phyloP scores from a whole-genome alignment of 2,113 vertebrate genomes.

The Sinocyclocheilus grahami region DNA sequence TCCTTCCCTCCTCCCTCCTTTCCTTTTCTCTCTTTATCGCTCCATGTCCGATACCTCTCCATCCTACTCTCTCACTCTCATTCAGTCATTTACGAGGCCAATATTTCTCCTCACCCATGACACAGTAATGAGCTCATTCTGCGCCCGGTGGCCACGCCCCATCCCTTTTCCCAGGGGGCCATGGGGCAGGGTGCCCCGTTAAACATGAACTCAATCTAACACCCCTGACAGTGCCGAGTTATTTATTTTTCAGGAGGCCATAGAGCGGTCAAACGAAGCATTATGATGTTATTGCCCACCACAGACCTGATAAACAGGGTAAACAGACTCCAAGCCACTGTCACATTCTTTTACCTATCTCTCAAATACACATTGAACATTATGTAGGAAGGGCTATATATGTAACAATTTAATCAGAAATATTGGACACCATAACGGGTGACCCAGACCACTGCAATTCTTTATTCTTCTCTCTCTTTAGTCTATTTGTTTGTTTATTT shows the following conservation, averaged over 20 bases:
- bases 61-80: conserved; percentile 65
- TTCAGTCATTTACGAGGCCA: conserved; percentile 71
- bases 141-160: conserved; percentile 69
- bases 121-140: conserved; percentile 76
- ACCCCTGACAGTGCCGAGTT: conserved; percentile 19
- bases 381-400: conserved; percentile 36
- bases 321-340: conserved; percentile 36
- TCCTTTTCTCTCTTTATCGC: conserved; percentile 28
- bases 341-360: conserved; percentile 25
- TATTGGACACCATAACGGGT: background rate
- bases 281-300: conserved; percentile 50
- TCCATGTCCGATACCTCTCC: conserved; percentile 61
- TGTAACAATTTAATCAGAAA: conserved; percentile 26
- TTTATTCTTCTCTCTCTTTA: conserved; percentile 31
- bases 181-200: conserved; percentile 60
- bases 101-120: conserved; percentile 77
- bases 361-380: conserved; percentile 39
- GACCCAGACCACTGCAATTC: background rate
- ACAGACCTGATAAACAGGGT: conserved; percentile 44
- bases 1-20: conserved; percentile 63
- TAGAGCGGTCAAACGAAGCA: conserved; percentile 39
- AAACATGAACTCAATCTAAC: conserved; percentile 54
- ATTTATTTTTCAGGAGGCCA: conserved; percentile 44
- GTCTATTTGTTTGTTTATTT: background rate
- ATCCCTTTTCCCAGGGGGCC: conserved; percentile 64